Conservation (phyloP, 2,113 vertebrate species). For the Plotosus lineatus region DNA sequence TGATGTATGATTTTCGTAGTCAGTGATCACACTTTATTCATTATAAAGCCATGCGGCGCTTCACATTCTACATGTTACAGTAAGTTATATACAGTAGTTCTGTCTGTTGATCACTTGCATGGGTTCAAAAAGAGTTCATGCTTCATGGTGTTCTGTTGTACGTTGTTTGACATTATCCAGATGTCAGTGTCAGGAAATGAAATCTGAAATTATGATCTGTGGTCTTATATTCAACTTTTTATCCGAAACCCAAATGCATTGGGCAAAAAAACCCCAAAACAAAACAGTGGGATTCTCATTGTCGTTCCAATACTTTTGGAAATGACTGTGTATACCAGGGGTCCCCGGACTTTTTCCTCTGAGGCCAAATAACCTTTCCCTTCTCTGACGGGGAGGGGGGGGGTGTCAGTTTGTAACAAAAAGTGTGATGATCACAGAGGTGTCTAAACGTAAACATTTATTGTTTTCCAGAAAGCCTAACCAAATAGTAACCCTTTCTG, state of each 20-base stretch:
- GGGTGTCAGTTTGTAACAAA: no score
- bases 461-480: no score
- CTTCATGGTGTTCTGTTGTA: no score
- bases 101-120: background rate
- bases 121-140: background rate
- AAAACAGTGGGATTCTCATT: background rate
- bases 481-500: no score
- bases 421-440: no score
- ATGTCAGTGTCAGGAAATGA: background rate
- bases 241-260: background rate
- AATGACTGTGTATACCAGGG: background rate
- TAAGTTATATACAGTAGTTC: no score
- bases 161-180: background rate
- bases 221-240: background rate
- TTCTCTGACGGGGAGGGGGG: no score
- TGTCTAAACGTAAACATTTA: no score
- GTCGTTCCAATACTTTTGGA: background rate
- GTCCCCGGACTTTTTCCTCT: no score
- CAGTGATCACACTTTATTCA: background rate
- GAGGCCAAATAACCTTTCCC: no score
- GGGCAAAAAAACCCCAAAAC: background rate
- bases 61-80: background rate
- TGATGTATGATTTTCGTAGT: background rate
- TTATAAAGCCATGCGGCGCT: background rate
- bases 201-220: background rate